Percentiles rank a stretch among this genome's conserved stretches.
Evolutionary conservation across 2,888 invertebrate species (phyloP).

Genomic region (Rhagonycha lutea): DNA sequence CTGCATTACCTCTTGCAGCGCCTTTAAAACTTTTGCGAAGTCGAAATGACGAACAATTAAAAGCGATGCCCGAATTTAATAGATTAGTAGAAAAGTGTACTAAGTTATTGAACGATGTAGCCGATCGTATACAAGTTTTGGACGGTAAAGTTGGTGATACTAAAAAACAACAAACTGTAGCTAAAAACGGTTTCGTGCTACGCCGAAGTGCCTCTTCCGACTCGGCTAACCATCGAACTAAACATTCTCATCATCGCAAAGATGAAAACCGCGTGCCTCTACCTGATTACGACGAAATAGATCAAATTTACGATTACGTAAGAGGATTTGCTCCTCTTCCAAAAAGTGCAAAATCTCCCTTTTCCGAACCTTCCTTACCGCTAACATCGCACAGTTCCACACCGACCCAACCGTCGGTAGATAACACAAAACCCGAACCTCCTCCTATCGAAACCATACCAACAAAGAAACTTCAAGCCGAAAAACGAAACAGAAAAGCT

Average conservation of each 20-base stretch:
- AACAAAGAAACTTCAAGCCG: conserved; percentile 74
- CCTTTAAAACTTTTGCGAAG: conserved; percentile 83
- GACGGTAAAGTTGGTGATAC: conserved; percentile 78
- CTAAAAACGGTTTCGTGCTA: conserved; percentile 69
- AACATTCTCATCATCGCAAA: conserved; percentile 59
- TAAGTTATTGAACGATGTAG: conserved; percentile 73
- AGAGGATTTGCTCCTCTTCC: conserved; percentile 90
- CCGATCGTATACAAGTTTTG: conserved; percentile 79
- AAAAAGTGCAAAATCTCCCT: conserved; percentile 74
- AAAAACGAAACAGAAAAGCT: conserved; percentile 75
- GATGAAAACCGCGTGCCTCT: conserved; percentile 66
- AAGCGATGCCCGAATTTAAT: conserved; percentile 66
- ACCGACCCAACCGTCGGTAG: conserved; percentile 42
- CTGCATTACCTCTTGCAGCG: conserved; percentile 83
- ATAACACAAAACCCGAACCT: conserved; percentile 77
- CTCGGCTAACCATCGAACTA: conserved; percentile 61
- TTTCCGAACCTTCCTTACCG: conserved; percentile 58
- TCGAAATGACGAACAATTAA: conserved; percentile 80
- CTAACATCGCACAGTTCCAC: conserved; percentile 56
- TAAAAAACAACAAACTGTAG: conserved; percentile 54
- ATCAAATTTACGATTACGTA: conserved; percentile 95
- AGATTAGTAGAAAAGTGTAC: conserved; percentile 79
- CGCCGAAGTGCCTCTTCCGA: conserved; percentile 80
- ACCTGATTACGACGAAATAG: conserved; percentile 89
- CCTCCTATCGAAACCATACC: conserved; percentile 92